These are phyloP conservation scores for Noctilio leporinus DNA, from an alignment of 2,113 vertebrate species.

Conservation along the genomic window DNA sequence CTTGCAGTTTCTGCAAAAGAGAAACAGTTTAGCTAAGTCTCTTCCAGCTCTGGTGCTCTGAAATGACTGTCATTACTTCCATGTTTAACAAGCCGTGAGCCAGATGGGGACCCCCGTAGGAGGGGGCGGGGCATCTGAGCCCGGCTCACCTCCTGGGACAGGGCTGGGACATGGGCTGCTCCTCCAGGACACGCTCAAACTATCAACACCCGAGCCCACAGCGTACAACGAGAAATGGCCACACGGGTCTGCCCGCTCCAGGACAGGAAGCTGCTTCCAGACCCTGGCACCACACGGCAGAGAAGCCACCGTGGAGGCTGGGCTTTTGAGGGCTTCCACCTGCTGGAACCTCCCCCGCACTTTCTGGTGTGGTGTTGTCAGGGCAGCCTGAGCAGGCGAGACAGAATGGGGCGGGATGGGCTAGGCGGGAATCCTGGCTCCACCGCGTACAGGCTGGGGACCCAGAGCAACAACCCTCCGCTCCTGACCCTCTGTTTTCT, in stretches of 20 bases:
- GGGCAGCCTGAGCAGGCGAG: not conserved
- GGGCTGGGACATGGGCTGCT: not conserved
- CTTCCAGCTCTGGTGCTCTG: not conserved
- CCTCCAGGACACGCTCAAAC: not conserved
- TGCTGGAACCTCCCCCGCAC: not conserved
- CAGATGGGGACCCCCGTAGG: not conserved
- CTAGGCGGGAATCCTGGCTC: not conserved
- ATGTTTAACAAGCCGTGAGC: not conserved
- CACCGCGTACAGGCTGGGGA: not conserved
- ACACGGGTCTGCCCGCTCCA: accelerated
- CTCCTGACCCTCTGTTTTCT: slow-evolving; percentile 25
- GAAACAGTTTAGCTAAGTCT: slow-evolving; percentile 73
- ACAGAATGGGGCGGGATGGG: not conserved
- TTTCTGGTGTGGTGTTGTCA: not conserved
- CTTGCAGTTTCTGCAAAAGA: slow-evolving; percentile 87
- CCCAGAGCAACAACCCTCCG: too few relatives aligned
- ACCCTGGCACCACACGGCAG: not conserved
- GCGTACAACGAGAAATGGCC: not conserved
- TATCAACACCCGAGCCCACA: not conserved
- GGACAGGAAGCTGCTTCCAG: not conserved
- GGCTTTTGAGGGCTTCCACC: not conserved
- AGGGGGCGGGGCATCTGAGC: not conserved
- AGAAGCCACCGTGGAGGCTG: not conserved
- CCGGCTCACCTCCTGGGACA: not conserved
- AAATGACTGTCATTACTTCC: not conserved